Base-by-base conservation (phyloP, 2,113 vertebrate genomes). In the Perccottus glenii region DNA sequence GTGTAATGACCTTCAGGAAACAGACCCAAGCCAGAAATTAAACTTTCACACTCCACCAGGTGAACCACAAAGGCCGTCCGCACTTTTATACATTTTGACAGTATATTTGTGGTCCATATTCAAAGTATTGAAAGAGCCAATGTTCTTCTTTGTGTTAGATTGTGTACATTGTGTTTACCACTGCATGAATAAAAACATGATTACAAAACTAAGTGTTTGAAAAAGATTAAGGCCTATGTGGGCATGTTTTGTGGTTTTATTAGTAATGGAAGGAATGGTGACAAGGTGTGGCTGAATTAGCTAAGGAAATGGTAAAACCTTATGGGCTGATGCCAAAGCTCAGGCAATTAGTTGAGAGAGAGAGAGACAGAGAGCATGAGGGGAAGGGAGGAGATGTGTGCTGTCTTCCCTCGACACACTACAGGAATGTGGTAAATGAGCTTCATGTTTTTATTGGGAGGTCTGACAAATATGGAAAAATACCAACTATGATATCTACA, bases 261-360 rank as follows among this genome's bases (percentile, higher is more conserved):
- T 90, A 87, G 50, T 45, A 38, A 51, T 59, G 61, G 53, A 69
- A 80, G 47, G 72, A 91, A 82, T 83, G 85, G 72, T 76, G 82
- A 85, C 82, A 56, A 87, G 77, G 85, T 60, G 76, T 66, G 75
- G 77, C 69, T 63, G 60, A 81, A 89, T 62, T 63, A 71, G 73
- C 75, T 89, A 83, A 89, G 85, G 84, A 83, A 84, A 82, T 73
- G 14, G 38, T 79, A 57, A 84, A 83, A 70, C 60, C 73, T 64
- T 56, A 64, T 86, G 87, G 78, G 68, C 32, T 51, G 0, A 3
- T 11, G 73, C 83, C 85, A 86, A 66, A 48, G 65, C 60, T 15
- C 75, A 80, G 73, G 80, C 80, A 82, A 76, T 88, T 90, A 88
- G 86, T 64, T 44, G 58, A 64, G 40, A 70, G 77, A 65, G 68